These are phyloP conservation scores for Netelia fuscicornis DNA, from an alignment of 2,888 invertebrate species.

Conservation along the genomic window DNA sequence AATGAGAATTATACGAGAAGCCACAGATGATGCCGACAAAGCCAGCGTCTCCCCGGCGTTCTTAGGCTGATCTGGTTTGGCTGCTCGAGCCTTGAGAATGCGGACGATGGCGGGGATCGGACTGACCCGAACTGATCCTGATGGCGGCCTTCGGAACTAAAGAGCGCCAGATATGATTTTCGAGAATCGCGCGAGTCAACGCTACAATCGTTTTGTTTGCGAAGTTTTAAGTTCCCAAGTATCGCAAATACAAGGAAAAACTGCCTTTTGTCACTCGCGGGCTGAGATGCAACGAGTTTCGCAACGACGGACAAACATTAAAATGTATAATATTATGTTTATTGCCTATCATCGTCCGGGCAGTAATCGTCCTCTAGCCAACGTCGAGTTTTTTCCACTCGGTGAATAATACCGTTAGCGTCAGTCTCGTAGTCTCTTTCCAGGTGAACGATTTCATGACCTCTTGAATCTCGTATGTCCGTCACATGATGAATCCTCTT, in stretches of 20 bases:
- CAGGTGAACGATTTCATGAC: no score
- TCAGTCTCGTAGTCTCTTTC: not conserved
- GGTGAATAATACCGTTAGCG: not conserved
- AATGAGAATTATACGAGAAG: not conserved
- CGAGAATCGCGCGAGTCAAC: not conserved
- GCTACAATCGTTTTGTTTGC: not conserved
- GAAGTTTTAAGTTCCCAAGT: not conserved
- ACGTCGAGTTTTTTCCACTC: not conserved
- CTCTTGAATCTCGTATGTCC: no score
- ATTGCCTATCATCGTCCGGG: not conserved
- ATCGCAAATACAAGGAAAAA: no score
- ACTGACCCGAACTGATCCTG: constrained; percentile 23
- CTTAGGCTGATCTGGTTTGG: not conserved
- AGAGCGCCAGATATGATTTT: constrained; percentile 1
- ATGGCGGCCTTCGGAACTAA: constrained; percentile 27
- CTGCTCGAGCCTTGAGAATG: not conserved
- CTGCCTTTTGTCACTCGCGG: no score
- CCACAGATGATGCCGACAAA: constrained; percentile 12
- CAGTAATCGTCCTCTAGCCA: not conserved
- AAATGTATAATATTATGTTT: not conserved
- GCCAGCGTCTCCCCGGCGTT: not conserved
- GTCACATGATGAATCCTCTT: no score
- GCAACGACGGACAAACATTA: not conserved
- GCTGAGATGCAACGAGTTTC: no score
- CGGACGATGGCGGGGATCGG: not conserved